A percentile compares a stretch with the other conserved stretches of the same genome.
Conservation (phyloP, 2,797 vertebrate genomes). For the Melanotaenia maccullochi region DNA sequence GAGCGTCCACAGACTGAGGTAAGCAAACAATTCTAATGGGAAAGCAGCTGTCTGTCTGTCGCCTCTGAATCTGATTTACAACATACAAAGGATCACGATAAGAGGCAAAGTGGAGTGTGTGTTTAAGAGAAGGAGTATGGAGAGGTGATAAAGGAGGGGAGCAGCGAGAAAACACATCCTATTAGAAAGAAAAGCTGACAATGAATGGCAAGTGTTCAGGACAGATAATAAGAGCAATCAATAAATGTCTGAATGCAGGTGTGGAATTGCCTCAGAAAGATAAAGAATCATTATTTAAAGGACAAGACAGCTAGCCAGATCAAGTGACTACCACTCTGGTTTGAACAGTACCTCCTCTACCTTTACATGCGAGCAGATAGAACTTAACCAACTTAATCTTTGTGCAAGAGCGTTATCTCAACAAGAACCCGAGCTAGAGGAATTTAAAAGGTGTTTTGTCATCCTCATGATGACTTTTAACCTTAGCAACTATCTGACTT, state of each 20-base stretch:
- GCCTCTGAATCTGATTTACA: conserved; percentile 54
- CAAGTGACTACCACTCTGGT: conserved; percentile 1
- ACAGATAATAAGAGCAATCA: conserved; percentile 55
- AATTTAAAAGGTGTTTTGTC: not conserved
- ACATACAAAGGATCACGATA: conserved; percentile 61
- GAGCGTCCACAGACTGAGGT: conserved; percentile 43
- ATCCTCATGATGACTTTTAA: not conserved
- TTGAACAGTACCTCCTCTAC: not conserved
- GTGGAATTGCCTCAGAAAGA: conserved; percentile 25
- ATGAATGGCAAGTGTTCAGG: conserved; percentile 52
- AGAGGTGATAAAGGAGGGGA: conserved; percentile 25
- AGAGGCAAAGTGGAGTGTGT: conserved; percentile 32
- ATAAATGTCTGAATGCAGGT: conserved; percentile 30
- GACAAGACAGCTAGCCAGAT: conserved; percentile 13
- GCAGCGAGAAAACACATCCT: conserved; percentile 20
- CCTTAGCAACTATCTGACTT: not conserved
- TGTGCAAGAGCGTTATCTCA: not conserved
- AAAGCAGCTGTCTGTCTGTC: conserved; percentile 32
- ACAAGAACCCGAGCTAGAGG: not conserved
- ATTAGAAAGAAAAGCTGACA: conserved; percentile 44
- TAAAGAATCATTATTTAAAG: conserved; percentile 27
- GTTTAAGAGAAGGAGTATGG: conserved; percentile 20
- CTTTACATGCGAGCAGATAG: not conserved
- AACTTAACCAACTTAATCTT: not conserved
- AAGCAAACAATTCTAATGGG: conserved; percentile 48